Conservation (phyloP, 1,140 invertebrate species). For the Panonychus citri region DNA sequence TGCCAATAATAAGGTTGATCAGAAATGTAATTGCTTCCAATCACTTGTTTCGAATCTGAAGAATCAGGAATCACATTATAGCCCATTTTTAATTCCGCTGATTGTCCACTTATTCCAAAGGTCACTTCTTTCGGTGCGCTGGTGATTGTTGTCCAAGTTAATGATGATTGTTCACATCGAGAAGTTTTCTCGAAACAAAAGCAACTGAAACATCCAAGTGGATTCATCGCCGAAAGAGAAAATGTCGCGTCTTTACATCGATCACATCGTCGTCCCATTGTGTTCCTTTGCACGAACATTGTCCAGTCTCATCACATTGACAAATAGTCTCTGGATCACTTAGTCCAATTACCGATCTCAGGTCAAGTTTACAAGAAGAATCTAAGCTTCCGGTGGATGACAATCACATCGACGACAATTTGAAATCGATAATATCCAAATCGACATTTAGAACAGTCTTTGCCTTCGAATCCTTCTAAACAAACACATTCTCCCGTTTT, state of each 20-base stretch:
- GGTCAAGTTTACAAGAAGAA: not conserved
- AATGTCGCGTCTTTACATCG: conserved; percentile 58
- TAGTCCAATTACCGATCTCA: conserved; percentile 59
- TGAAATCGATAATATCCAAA: conserved; percentile 51
- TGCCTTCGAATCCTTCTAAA: conserved; percentile 50
- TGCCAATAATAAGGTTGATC: conserved; percentile 40
- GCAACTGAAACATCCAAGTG: conserved; percentile 57
- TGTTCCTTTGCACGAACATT: conserved; percentile 71
- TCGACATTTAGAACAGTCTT: conserved; percentile 39
- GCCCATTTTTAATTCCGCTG: conserved; percentile 22
- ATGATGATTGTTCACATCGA: conserved; percentile 45
- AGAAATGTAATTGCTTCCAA: conserved; percentile 58
- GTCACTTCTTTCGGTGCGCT: conserved; percentile 11
- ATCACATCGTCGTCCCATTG: conserved; percentile 57
- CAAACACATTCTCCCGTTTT: conserved; percentile 55
- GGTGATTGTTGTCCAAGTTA: conserved; percentile 40
- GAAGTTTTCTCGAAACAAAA: conserved; percentile 65
- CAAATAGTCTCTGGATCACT: conserved; percentile 38
- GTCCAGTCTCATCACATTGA: conserved; percentile 47
- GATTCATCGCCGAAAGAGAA: conserved; percentile 39
- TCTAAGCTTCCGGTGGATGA: conserved; percentile 35
- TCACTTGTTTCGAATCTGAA: conserved; percentile 35
- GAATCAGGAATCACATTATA: conserved; percentile 39
- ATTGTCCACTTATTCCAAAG: conserved; percentile 11
- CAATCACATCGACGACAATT: conserved; percentile 61